Conservation (phyloP, 2,888 invertebrate genomes). For the Phortica magna region DNA sequence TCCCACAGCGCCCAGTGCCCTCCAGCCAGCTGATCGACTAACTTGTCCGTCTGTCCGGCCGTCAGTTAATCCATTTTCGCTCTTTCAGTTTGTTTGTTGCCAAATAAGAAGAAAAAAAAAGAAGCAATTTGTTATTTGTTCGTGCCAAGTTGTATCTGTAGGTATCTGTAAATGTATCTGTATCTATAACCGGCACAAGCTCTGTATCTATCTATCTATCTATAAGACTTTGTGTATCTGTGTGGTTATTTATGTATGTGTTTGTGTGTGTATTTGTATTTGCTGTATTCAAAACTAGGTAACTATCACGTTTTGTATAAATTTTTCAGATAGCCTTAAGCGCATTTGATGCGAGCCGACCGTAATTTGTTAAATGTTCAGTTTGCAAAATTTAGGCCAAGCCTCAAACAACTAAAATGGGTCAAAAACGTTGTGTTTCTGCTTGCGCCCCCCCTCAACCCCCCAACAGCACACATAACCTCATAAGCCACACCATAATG, state of each 20-base stretch:
- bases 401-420: not conserved
- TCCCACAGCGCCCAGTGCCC: not conserved
- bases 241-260: not conserved
- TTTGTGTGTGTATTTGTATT: not conserved
- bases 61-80: not conserved
- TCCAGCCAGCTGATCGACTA: not conserved
- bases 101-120: not conserved
- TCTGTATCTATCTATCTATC: not conserved
- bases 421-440: not conserved
- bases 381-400: slow-evolving; percentile 26
- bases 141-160: slow-evolving; percentile 1
- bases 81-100: not conserved
- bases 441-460: too few relatives aligned
- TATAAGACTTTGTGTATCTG: not conserved
- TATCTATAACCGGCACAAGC: not conserved
- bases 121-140: not conserved
- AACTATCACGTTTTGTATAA: slow-evolving; percentile 30
- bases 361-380: slow-evolving; percentile 30
- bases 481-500: too few relatives aligned
- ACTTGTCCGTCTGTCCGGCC: not conserved
- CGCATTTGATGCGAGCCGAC: slow-evolving; percentile 16
- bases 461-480: too few relatives aligned
- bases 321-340: slow-evolving; percentile 17
- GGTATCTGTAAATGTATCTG: not conserved
- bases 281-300: slow-evolving; percentile 13